Conservation (phyloP, 2,113 vertebrate genomes). For the Lophura nycthemera region DNA sequence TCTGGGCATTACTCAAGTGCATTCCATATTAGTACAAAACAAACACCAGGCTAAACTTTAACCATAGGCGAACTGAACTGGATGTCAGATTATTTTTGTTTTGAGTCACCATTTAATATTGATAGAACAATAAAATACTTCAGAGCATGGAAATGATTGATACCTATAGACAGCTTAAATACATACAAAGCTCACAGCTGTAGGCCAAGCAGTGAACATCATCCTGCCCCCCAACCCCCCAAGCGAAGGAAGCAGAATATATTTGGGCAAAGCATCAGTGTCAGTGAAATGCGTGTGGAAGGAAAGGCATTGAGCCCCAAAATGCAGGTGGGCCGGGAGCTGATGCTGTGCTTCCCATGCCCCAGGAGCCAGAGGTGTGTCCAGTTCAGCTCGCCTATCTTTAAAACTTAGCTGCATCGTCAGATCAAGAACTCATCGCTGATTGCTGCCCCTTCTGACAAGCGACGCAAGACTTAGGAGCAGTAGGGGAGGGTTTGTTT, state of each 20-base stretch:
- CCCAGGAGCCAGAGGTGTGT: background rate
- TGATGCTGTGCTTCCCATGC: background rate
- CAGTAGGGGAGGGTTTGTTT: background rate
- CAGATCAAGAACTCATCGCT: background rate
- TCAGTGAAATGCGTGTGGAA: constrained; percentile 11
- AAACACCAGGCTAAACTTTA: constrained; percentile 63
- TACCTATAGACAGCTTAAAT: constrained; percentile 45
- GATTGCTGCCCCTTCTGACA: constrained; percentile 27
- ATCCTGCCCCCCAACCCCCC: constrained; percentile 23
- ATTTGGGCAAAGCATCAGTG: constrained; percentile 41
- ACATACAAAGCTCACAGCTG: constrained; percentile 24
- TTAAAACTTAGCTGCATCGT: constrained; percentile 38
- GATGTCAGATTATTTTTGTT: background rate
- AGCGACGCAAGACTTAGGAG: background rate
- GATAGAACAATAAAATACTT: constrained; percentile 29
- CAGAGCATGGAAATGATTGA: constrained; percentile 9
- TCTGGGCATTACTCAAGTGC: constrained; percentile 80
- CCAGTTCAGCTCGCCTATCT: constrained; percentile 41
- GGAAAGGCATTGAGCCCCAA: background rate
- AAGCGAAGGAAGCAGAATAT: constrained; percentile 47
- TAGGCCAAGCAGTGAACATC: constrained; percentile 32
- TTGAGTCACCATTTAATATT: background rate
- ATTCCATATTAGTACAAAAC: constrained; percentile 79
- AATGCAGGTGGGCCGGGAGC: background rate
- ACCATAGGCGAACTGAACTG: constrained; percentile 59